A percentile compares a stretch with the other conserved stretches of the same genome.
These are phyloP conservation scores for Micrastur ruficollis DNA, from an alignment of 2,797 vertebrate genomes.

Conservation along the genomic window DNA sequence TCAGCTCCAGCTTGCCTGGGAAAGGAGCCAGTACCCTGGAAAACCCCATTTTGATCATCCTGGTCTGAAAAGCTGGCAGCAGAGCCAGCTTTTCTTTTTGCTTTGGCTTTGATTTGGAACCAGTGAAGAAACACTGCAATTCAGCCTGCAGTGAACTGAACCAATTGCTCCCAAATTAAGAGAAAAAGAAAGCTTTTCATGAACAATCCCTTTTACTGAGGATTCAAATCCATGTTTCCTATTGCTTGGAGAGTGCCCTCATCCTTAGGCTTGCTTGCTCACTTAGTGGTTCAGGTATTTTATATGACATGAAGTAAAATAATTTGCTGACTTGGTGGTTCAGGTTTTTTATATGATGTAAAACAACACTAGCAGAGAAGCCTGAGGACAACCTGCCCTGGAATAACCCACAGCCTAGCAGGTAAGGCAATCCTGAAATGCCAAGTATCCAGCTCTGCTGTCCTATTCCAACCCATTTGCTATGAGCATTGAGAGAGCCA, in stretches of 20 bases:
- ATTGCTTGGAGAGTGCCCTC: not conserved
- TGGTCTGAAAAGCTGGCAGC: not conserved
- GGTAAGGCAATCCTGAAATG: not conserved
- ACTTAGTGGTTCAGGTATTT: not conserved
- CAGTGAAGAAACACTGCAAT: not conserved
- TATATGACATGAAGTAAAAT: not conserved
- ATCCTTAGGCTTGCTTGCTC: not conserved
- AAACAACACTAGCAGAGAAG: not conserved
- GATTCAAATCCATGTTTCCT: not conserved
- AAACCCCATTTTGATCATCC: not conserved
- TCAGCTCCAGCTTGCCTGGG: not conserved
- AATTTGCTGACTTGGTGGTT: not conserved
- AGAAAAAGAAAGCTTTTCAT: not conserved
- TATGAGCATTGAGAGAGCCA: not conserved
- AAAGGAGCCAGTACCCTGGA: not conserved
- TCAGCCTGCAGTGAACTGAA: not conserved
- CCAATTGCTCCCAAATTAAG: not conserved
- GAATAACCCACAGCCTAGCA: not conserved
- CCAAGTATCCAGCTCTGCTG: not conserved
- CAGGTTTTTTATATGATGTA: not conserved
- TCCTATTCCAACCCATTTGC: not conserved
- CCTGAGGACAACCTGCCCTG: not conserved
- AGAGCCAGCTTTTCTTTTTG: not conserved
- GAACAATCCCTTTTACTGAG: not conserved
- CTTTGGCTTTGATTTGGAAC: not conserved